Conservation (phyloP, 2,888 invertebrate genomes). For the Cheilosia pagana region DNA sequence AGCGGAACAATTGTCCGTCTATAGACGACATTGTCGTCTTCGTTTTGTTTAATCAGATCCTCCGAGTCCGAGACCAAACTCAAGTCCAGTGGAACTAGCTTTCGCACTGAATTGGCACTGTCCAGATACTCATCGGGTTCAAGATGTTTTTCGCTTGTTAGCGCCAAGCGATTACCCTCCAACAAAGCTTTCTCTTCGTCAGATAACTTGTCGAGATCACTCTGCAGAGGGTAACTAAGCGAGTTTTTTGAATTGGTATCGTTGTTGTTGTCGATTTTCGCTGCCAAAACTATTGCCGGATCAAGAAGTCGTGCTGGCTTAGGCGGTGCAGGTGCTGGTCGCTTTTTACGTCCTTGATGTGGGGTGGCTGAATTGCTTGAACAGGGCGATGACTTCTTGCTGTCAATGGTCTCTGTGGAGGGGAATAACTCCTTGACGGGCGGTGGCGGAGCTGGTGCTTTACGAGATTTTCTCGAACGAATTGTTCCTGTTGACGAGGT, state of each 20-base stretch:
- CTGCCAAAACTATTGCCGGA: slow-evolving; percentile 50
- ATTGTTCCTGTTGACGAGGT: slow-evolving; percentile 79
- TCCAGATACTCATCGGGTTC: slow-evolving; percentile 26
- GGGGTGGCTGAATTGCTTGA: slow-evolving; percentile 81
- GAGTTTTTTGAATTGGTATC: slow-evolving; percentile 78
- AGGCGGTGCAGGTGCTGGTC: slow-evolving; percentile 86
- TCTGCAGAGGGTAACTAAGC: slow-evolving; percentile 80
- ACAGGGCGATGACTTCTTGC: slow-evolving; percentile 78
- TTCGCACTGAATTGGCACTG: slow-evolving; percentile 47
- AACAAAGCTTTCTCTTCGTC: slow-evolving; percentile 81
- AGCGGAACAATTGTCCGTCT: slow-evolving; percentile 79
- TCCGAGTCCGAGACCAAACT: slow-evolving; percentile 72
- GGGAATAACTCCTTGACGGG: slow-evolving; percentile 78
- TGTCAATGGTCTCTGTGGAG: slow-evolving; percentile 72
- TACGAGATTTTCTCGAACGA: slow-evolving; percentile 78
- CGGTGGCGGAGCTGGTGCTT: slow-evolving; percentile 80
- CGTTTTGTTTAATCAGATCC: slow-evolving; percentile 64
- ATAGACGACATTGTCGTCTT: slow-evolving; percentile 79
- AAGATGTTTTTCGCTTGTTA: slow-evolving; percentile 41
- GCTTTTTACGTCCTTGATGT: slow-evolving; percentile 85
- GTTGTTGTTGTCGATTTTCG: slow-evolving; percentile 66
- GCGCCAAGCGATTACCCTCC: slow-evolving; percentile 78
- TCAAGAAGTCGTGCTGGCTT: slow-evolving; percentile 76
- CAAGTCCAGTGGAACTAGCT: slow-evolving; percentile 76
- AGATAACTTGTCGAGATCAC: slow-evolving; percentile 79